Conservation (phyloP, 2,797 vertebrate genomes). For the Pseudocheirus occidentalis region DNA sequence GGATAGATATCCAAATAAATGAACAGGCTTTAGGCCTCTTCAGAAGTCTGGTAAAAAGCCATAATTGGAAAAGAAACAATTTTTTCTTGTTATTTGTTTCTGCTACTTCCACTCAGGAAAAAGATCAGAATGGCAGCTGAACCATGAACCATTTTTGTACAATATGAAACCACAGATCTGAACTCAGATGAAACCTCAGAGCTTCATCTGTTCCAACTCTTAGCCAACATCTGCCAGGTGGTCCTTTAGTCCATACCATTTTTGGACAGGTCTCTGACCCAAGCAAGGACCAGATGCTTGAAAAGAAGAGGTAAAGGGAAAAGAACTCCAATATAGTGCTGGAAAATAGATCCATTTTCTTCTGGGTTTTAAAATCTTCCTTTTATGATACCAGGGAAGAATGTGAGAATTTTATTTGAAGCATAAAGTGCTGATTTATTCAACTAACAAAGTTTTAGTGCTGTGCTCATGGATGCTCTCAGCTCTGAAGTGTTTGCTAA, state of each 20-base stretch:
- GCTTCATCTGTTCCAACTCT: neutral
- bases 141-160: neutral
- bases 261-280: neutral
- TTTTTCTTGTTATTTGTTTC: neutral
- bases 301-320: conserved; percentile 4
- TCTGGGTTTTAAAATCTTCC: conserved; percentile 27
- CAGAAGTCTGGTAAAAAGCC: neutral
- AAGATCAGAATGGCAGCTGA: conserved; percentile 17
- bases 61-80: neutral
- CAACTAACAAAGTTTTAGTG: neutral
- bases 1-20: conserved; percentile 6
- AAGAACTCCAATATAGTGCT: conserved; percentile 29
- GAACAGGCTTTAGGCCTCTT: neutral
- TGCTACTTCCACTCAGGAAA: neutral
- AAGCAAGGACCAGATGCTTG: neutral
- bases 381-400: conserved; percentile 25
- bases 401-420: conserved; percentile 35
- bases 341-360: conserved; percentile 1
- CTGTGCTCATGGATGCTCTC: neutral
- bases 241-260: neutral
- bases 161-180: too few species aligned
- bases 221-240: neutral
- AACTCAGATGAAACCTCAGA: neutral
- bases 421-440: neutral
- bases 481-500: neutral